phyloP scores from a whole-genome alignment of 2,888 invertebrate genomes.

The Microchrysa polita region DNA sequence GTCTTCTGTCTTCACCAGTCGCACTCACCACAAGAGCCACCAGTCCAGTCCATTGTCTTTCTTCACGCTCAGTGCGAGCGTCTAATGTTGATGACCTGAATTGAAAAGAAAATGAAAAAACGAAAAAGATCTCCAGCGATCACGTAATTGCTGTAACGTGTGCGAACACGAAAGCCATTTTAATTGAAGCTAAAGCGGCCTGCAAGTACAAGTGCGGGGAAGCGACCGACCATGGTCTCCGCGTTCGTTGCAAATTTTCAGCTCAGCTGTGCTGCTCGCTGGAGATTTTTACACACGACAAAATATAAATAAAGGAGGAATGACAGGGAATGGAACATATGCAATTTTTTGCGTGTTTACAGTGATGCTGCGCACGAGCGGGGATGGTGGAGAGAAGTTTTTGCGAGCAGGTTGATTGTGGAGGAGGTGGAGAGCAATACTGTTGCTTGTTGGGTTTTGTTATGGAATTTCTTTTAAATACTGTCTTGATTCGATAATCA shows the following conservation, averaged over 20 bases:
- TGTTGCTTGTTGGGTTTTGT: neutral
- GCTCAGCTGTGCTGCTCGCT: neutral
- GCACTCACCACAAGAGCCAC: no score
- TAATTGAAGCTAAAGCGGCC: neutral
- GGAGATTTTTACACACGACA: neutral
- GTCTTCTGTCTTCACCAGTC: neutral
- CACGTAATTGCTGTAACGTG: slow-evolving; percentile 11
- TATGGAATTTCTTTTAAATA: neutral
- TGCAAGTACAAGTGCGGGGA: no score
- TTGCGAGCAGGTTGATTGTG: neutral
- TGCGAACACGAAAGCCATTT: slow-evolving; percentile 18
- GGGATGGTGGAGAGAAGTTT: neutral
- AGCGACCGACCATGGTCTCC: neutral
- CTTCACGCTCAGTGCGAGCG: neutral
- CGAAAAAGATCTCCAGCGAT: neutral
- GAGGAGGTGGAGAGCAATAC: neutral
- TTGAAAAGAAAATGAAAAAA: no score
- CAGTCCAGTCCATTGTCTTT: no score
- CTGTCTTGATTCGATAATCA: no score
- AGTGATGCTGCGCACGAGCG: neutral
- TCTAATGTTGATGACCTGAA: no score
- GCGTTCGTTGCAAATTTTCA: neutral
- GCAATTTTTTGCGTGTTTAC: slow-evolving; percentile 6
- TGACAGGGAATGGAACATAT: slow-evolving; percentile 12
- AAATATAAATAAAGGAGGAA: slow-evolving; percentile 45